Evolutionary conservation across 2,888 invertebrate species (phyloP), one percentile per base, ranked within the genome.

Genomic region (Gastracanthus pulcherrimus): DNA sequence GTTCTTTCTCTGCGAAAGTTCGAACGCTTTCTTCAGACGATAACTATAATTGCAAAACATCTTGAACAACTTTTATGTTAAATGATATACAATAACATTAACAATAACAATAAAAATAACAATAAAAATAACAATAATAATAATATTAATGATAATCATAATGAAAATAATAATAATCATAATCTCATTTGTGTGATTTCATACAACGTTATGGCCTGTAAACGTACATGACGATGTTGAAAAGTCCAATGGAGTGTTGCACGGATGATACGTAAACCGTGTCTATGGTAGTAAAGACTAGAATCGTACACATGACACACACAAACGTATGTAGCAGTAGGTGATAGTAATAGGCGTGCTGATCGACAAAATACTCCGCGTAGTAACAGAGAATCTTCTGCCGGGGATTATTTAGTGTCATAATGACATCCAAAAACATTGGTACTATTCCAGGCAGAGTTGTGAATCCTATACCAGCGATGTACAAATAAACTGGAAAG

Each of bases 361-460:
- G 41, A 45, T 67, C 67, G 1, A 67, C 16, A 45, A 45, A 67
- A 34, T 67, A 67, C 7, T 67, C 67, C 9, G 13, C 67, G 29
- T 45, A 34, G 7, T 16, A 67, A 23, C 67, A 67, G n/a, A 51
- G 51, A 4, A 66, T 6, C 26, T 7, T 45, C 23, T 13, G 19
- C 26, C 41, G 41, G 13, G 41, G 29, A 5, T 67, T 26, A 23
- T 67, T 45, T 16, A 45, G 6, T 13, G 45, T 41, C 13, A 11
- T 2, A n/a, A 67, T 16, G 41, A 45, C 3, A 16, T 67, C 23
- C 2, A 67, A 29, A 6, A 67, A 2, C 0, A 13, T 16, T 67
- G 67, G 67, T 16, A 34, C 9, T 3, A 26, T 13, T 13, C 34
- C 45, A 31, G 36, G 66, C n/a, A 36, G 6, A 1, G 36, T n/a